phyloP scores from a whole-genome alignment of 2,113 vertebrate genomes.

The Dicaeum eximium region DNA sequence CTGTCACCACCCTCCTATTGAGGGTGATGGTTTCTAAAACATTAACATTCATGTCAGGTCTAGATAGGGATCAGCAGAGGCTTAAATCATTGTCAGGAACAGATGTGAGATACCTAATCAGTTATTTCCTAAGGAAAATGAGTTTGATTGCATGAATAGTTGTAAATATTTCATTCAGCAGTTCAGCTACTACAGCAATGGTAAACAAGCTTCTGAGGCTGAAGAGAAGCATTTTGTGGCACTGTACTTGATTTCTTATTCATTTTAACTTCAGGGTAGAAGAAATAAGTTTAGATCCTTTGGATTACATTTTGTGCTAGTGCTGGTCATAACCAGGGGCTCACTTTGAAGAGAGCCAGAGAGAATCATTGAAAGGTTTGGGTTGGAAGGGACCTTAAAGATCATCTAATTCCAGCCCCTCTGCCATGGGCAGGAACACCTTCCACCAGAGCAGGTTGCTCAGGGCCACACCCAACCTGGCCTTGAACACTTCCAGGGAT shows the following conservation, averaged over 20 bases:
- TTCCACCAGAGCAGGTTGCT: neutral
- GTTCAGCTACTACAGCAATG: neutral
- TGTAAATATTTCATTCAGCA: constrained; percentile 58
- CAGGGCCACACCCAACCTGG: neutral
- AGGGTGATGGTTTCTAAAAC: neutral
- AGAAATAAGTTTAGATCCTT: neutral
- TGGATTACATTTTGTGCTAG: neutral
- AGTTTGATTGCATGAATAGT: constrained; percentile 60
- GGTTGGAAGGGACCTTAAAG: neutral
- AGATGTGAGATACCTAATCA: constrained; percentile 62
- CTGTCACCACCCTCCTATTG: neutral
- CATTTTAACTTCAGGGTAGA: neutral
- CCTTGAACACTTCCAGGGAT: neutral
- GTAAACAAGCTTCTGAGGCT: constrained; percentile 42
- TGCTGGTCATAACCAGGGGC: neutral
- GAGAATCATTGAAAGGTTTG: neutral
- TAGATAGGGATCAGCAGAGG: constrained; percentile 19
- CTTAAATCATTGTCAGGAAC: constrained; percentile 48
- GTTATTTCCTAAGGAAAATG: constrained; percentile 61
- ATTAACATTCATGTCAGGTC: constrained; percentile 45
- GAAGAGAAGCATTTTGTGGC: neutral
- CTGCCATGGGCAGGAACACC: neutral
- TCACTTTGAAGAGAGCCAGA: neutral
- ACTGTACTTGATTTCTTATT: constrained; percentile 35
- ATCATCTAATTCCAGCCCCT: neutral